phyloP scores from a whole-genome alignment of 2,797 vertebrate genomes.

The Hozukius guyotensis region DNA sequence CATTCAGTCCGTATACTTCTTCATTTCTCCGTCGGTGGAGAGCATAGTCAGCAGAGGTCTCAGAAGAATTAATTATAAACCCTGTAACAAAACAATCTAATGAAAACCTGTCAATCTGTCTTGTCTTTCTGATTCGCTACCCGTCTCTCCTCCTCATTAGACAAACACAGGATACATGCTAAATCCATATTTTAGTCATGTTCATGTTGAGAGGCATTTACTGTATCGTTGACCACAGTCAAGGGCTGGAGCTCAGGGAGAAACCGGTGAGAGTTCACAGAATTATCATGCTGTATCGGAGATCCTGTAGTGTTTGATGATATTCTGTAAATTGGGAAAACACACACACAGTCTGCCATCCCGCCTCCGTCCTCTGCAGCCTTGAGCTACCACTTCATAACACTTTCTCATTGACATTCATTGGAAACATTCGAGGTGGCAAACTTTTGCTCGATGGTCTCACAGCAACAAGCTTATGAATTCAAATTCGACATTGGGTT shows the following conservation, averaged over 20 bases:
- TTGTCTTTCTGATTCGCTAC: conserved; percentile 19
- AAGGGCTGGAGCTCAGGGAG: neutral
- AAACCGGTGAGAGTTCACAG: neutral
- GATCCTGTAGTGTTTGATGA: conserved; percentile 18
- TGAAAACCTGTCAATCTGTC: conserved; percentile 65
- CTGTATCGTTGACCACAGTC: neutral
- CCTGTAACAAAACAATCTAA: conserved; percentile 52
- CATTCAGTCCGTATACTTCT: conserved; percentile 46
- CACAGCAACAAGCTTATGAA: conserved; percentile 34
- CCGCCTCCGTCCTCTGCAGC: conserved; percentile 2
- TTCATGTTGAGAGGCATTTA: conserved; percentile 9
- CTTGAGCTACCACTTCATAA: conserved; percentile 24
- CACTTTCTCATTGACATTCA: conserved; percentile 57
- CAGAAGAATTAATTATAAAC: conserved; percentile 71
- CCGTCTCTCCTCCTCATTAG: conserved; percentile 45
- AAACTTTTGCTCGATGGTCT: conserved; percentile 38
- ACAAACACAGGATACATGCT: conserved; percentile 6
- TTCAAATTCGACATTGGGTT: conserved; percentile 36
- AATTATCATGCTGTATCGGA: neutral
- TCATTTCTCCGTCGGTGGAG: conserved; percentile 18
- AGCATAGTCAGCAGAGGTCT: conserved; percentile 46
- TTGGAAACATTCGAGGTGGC: conserved; percentile 31
- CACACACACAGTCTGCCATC: conserved; percentile 3
- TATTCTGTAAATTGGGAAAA: conserved; percentile 26
- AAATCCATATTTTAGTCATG: conserved; percentile 40